These are phyloP conservation scores for Melanchra persicariae DNA, from an alignment of 2,888 invertebrate genomes.

Conservation along the genomic window DNA sequence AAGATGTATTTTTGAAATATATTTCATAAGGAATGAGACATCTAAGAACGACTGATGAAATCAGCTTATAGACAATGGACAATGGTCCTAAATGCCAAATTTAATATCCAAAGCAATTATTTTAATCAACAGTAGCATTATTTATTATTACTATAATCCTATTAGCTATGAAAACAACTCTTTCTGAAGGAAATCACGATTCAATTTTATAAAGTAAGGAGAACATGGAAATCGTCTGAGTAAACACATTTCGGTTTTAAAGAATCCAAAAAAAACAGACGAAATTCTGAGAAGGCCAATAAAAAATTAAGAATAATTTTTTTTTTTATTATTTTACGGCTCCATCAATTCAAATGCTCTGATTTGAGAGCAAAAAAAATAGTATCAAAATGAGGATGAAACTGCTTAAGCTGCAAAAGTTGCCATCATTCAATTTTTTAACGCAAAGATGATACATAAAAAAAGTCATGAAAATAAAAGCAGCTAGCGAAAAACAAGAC, in stretches of 20 bases:
- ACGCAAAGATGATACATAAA: not conserved
- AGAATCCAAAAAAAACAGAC: not conserved
- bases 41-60: too few relatives aligned
- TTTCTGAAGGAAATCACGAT: not conserved
- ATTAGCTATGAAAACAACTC: not conserved
- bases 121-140: too few relatives aligned
- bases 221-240: not conserved
- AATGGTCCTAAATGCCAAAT: too few relatives aligned
- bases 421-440: not conserved
- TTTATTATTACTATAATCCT: not conserved
- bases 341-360: not conserved
- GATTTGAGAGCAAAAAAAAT: too few relatives aligned
- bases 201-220: not conserved
- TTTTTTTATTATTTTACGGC: not conserved
- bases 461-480: conserved; percentile 16
- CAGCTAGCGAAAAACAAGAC: not conserved
- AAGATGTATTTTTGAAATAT: too few relatives aligned
- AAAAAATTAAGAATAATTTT: not conserved
- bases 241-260: not conserved
- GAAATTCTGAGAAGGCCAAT: not conserved
- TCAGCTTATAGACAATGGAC: too few relatives aligned
- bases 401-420: too few relatives aligned
- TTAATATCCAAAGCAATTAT: not conserved
- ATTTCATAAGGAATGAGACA: too few relatives aligned
- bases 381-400: not conserved